Percentiles rank a stretch among this genome's conserved stretches.
Conservation (phyloP, 53 echinoderm and acorn worm genomes). For the Holothuria scabra region DNA sequence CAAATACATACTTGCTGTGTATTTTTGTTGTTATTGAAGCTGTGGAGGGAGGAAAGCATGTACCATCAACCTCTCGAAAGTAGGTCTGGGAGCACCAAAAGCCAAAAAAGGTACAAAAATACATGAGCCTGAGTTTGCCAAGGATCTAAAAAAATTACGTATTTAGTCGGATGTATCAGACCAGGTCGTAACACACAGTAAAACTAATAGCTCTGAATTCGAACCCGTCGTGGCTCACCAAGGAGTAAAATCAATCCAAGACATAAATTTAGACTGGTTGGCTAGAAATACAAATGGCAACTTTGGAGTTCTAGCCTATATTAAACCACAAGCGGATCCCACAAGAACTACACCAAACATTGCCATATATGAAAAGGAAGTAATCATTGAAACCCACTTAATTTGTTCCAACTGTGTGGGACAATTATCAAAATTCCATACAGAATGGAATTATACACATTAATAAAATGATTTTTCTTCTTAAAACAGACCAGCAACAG, state of each 20-base stretch:
- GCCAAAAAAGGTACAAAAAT: slow-evolving; percentile 28
- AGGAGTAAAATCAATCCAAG: slow-evolving; percentile 28
- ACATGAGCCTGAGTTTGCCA: slow-evolving; percentile 47
- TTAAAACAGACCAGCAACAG: slow-evolving; percentile 37
- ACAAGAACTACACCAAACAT: slow-evolving; percentile 45
- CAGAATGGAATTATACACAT: background rate
- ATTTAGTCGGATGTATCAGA: slow-evolving; percentile 24
- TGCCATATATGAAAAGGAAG: slow-evolving; percentile 7
- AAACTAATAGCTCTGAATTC: slow-evolving; percentile 42
- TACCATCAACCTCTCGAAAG: slow-evolving; percentile 54
- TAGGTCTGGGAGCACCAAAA: slow-evolving; percentile 55
- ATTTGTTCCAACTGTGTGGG: slow-evolving; percentile 25
- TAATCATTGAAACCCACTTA: slow-evolving; percentile 22
- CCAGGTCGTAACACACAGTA: background rate
- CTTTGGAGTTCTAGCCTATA: slow-evolving; percentile 64
- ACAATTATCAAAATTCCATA: slow-evolving; percentile 27
- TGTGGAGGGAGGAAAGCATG: slow-evolving; percentile 52
- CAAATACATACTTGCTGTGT: slow-evolving; percentile 58
- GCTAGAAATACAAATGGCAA: slow-evolving; percentile 69
- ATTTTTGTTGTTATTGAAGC: slow-evolving; percentile 60
- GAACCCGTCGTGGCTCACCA: slow-evolving; percentile 50
- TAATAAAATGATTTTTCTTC: background rate
- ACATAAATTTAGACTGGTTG: slow-evolving; percentile 58
- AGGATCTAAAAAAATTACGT: slow-evolving; percentile 52
- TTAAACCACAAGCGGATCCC: slow-evolving; percentile 35